Conservation (phyloP, 2,113 vertebrate species). For the Dryoscopus gambensis region DNA sequence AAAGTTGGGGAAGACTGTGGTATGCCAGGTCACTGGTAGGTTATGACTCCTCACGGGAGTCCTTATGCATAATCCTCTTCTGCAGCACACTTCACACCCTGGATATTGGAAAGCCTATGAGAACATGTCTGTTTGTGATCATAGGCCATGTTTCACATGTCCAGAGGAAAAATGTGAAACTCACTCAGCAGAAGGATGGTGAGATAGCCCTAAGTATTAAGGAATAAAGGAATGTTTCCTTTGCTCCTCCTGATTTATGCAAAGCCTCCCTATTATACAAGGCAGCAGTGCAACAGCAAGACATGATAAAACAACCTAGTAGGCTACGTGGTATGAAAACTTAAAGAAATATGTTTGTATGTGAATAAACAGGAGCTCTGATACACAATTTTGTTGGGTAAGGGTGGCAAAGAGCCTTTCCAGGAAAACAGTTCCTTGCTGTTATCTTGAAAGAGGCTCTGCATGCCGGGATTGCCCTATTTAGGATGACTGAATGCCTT, state of each 20-base stretch:
- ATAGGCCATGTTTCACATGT: neutral
- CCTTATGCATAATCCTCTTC: neutral
- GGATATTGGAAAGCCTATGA: neutral
- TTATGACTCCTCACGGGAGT: neutral
- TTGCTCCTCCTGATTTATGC: neutral
- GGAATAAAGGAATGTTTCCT: neutral
- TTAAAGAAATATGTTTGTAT: neutral
- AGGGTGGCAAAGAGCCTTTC: neutral
- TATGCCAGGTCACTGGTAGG: neutral
- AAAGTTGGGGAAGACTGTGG: neutral
- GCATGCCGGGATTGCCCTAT: neutral
- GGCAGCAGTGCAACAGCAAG: neutral
- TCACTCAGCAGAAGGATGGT: neutral
- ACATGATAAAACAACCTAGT: neutral
- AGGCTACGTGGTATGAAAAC: neutral
- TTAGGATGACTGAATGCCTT: neutral
- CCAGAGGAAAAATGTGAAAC: neutral
- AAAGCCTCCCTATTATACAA: neutral
- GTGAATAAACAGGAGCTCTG: neutral
- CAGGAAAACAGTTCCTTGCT: neutral
- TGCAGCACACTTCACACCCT: neutral
- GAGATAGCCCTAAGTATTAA: neutral
- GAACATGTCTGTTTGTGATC: neutral
- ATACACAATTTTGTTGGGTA: neutral
- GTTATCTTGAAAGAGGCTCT: neutral